Evolutionary conservation across 30 jellyfish, hydroid and myxozoan species (phyloP).

Genomic region (Hydra vulgaris): DNA sequence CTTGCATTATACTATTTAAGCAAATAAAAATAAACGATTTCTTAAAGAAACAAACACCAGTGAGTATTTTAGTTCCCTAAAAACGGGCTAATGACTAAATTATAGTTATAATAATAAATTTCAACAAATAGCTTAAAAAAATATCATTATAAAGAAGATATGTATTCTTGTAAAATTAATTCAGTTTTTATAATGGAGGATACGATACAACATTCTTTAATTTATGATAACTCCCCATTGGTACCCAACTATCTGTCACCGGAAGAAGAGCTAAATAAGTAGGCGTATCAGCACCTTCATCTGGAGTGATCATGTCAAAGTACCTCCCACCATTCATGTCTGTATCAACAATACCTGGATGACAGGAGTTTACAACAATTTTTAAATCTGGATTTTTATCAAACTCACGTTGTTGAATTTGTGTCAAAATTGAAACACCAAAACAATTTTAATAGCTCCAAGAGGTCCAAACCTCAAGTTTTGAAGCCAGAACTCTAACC

Average conservation of each 20-base stretch:
- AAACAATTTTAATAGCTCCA: no score
- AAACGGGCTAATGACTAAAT: no score
- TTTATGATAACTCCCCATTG: conserved; percentile 11
- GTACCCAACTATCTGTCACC: neutral
- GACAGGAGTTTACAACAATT: conserved; percentile 15
- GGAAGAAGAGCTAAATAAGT: conserved; percentile 25
- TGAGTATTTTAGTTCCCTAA: no score
- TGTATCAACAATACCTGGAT: conserved; percentile 25
- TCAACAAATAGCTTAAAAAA: no score
- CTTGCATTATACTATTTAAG: no score
- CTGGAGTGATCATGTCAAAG: conserved; percentile 8
- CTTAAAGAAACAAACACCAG: no score
- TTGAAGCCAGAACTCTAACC: no score
- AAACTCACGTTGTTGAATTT: conserved; percentile 29
- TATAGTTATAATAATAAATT: no score
- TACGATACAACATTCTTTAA: conserved; percentile 11
- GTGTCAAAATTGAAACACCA: conserved; percentile 54
- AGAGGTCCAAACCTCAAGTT: no score
- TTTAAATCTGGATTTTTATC: conserved; percentile 26
- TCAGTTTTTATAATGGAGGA: conserved; percentile 11
- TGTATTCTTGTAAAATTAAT: no score
- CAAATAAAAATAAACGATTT: no score
- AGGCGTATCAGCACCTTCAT: conserved; percentile 35
- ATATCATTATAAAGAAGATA: no score
- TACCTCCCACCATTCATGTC: conserved; percentile 32